Evolutionary conservation across 2,113 vertebrate species (phyloP).

Genomic region (Ginglymostoma cirratum): DNA sequence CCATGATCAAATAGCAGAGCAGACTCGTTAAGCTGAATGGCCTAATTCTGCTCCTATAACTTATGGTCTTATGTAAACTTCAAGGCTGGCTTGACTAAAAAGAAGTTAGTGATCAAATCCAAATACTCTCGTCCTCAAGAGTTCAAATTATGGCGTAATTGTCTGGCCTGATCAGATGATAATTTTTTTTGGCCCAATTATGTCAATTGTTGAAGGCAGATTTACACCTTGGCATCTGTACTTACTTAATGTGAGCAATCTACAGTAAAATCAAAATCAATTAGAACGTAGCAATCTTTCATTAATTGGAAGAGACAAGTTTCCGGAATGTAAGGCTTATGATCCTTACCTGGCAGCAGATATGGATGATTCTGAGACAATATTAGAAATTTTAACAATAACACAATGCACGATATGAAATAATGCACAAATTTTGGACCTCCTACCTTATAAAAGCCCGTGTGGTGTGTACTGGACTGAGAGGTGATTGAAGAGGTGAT

Average conservation of each 20-base stretch:
- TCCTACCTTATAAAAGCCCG: constrained; percentile 27
- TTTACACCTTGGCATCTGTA: not conserved
- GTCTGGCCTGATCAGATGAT: not conserved
- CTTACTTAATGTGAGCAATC: not conserved
- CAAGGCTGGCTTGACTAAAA: not conserved
- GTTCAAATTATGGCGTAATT: not conserved
- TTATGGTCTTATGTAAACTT: not conserved
- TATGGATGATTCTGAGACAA: not conserved
- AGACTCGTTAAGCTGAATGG: no score
- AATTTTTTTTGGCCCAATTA: not conserved
- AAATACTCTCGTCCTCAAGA: not conserved
- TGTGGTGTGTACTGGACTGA: constrained; percentile 17
- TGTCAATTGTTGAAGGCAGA: not conserved
- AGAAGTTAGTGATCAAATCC: not conserved
- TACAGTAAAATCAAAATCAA: not conserved
- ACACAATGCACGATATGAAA: not conserved
- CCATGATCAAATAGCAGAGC: no score
- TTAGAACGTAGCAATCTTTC: not conserved
- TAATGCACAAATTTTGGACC: not conserved
- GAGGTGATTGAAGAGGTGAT: not conserved
- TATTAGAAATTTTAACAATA: not conserved
- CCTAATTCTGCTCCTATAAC: no score
- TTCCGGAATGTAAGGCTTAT: not conserved
- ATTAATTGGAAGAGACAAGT: not conserved
- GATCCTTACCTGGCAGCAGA: not conserved